Evolutionary conservation across 2,113 vertebrate species (phyloP).

Genomic region (Phylloscopus trochilus): DNA sequence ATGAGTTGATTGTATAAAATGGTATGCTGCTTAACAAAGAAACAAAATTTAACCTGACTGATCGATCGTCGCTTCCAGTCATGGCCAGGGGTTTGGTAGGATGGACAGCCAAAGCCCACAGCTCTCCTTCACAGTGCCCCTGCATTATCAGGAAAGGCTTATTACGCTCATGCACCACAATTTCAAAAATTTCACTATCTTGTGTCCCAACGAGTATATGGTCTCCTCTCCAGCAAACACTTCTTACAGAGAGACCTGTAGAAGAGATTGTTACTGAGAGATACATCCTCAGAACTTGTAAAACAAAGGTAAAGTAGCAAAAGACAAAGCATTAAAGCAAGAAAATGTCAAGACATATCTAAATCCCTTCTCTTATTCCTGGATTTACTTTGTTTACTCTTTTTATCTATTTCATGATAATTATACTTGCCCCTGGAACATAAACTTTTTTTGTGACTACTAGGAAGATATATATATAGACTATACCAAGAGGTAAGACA

Average conservation of each 20-base stretch:
- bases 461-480: neutral
- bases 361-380: neutral
- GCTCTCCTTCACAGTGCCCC: slow-evolving; percentile 97
- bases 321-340: neutral
- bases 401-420: neutral
- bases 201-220: slow-evolving; percentile 97
- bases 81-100: slow-evolving; percentile 96
- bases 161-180: slow-evolving; percentile 96
- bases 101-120: slow-evolving; percentile 97
- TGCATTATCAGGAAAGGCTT: slow-evolving; percentile 99
- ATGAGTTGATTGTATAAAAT: neutral
- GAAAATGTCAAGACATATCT: neutral
- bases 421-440: neutral
- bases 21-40: neutral
- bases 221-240: slow-evolving; percentile 97
- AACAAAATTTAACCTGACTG: slow-evolving; percentile 84
- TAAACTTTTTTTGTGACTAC: neutral
- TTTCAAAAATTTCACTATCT: slow-evolving; percentile 98
- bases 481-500: neutral
- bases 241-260: slow-evolving; percentile 93
- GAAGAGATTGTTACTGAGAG: slow-evolving; percentile 18
- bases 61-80: slow-evolving; percentile 97
- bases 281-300: neutral
- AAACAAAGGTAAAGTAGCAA: neutral
- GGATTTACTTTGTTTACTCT: neutral